These are phyloP conservation scores for Chrysopilus asiliformis DNA, from an alignment of 2,888 invertebrate species.

Conservation along the genomic window DNA sequence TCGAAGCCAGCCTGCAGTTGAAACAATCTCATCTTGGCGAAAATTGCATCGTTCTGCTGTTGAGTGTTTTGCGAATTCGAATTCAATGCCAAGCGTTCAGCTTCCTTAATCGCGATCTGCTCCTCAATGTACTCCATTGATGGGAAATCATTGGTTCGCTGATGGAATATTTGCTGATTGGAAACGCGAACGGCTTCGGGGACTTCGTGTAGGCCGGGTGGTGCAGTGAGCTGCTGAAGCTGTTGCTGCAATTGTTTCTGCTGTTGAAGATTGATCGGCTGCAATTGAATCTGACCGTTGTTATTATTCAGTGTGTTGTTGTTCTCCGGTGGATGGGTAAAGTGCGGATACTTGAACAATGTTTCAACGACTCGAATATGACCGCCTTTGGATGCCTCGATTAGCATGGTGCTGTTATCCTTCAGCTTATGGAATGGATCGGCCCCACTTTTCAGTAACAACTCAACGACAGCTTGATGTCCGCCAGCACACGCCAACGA, in stretches of 20 bases:
- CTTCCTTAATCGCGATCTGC: slow-evolving; percentile 24
- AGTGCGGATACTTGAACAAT: slow-evolving; percentile 86
- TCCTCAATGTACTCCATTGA: slow-evolving; percentile 28
- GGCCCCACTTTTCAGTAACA: slow-evolving; percentile 79
- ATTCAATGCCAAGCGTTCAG: slow-evolving; percentile 31
- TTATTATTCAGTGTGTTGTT: slow-evolving; percentile 18
- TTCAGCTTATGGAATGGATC: slow-evolving; percentile 94
- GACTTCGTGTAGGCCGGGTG: slow-evolving; percentile 43
- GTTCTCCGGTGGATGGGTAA: slow-evolving; percentile 43
- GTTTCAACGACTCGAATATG: slow-evolving; percentile 92
- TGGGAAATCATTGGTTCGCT: slow-evolving; percentile 25
- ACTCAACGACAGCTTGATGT: slow-evolving; percentile 84
- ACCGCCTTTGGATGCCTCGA: slow-evolving; percentile 96
- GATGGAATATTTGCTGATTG: slow-evolving; percentile 38
- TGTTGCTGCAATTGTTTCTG: slow-evolving; percentile 38
- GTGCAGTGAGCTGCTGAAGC: slow-evolving; percentile 32
- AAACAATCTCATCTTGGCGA: slow-evolving; percentile 34
- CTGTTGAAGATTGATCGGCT: slow-evolving; percentile 26
- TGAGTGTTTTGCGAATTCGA: slow-evolving; percentile 26
- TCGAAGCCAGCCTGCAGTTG: slow-evolving; percentile 36
- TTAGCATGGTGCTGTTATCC: slow-evolving; percentile 96
- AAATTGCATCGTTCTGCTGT: slow-evolving; percentile 33
- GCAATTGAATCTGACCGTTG: slow-evolving; percentile 26
- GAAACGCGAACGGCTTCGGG: slow-evolving; percentile 44
- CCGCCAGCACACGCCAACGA: slow-evolving; percentile 95